These are phyloP conservation scores for Macrosiphum euphorbiae DNA, from an alignment of 2,888 invertebrate genomes.

Conservation along the genomic window DNA sequence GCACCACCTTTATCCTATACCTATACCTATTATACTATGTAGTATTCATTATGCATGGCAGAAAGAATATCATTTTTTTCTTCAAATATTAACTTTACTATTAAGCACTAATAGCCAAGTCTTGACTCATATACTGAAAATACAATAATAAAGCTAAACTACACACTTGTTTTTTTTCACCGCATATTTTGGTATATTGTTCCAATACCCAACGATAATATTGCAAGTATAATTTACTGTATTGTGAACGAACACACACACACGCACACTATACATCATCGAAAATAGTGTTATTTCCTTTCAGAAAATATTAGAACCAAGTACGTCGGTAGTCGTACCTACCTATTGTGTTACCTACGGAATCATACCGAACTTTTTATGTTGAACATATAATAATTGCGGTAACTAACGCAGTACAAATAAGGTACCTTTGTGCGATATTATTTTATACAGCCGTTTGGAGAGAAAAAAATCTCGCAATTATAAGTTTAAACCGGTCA, in stretches of 20 bases:
- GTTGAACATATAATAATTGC: background rate
- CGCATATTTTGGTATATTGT: background rate
- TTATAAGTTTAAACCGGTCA: background rate
- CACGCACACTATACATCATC: background rate
- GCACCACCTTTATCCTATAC: too few species aligned
- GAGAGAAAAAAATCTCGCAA: background rate
- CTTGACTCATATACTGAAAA: background rate
- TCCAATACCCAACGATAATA: background rate
- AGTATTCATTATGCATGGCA: background rate
- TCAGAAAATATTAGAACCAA: background rate
- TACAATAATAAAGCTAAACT: background rate
- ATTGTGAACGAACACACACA: background rate
- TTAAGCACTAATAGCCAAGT: background rate
- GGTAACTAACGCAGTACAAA: background rate
- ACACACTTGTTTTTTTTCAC: background rate
- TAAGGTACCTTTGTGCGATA: background rate
- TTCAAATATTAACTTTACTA: background rate
- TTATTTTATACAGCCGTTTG: background rate
- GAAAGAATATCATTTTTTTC: background rate
- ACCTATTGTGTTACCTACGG: background rate
- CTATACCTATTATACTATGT: background rate
- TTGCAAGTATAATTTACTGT: background rate
- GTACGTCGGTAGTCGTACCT: background rate
- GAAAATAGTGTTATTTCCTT: background rate
- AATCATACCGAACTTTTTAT: background rate